Evolutionary conservation across 2,888 invertebrate genomes (phyloP).

Genomic region (Zeuzera pyrina): DNA sequence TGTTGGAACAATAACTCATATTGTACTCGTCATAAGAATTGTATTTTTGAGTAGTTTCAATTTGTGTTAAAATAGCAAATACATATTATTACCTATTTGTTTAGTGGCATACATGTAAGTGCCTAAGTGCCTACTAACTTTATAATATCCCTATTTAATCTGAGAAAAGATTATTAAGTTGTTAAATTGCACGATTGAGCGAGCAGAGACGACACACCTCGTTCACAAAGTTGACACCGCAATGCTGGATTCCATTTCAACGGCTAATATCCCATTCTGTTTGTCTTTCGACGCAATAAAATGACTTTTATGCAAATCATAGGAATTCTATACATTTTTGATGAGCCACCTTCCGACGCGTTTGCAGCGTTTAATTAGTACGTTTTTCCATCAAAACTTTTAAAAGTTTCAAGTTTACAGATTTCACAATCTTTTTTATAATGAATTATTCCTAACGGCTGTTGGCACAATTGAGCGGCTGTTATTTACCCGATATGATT

Average conservation of each 20-base stretch:
- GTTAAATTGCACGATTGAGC: constrained; percentile 1
- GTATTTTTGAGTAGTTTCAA: too few species aligned
- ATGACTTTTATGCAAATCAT: constrained; percentile 74
- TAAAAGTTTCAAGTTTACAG: constrained; percentile 34
- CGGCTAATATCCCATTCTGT: constrained; percentile 69
- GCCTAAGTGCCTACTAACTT: too few species aligned
- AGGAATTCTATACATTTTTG: constrained; percentile 74
- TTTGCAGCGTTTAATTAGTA: constrained; percentile 64
- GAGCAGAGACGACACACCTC: constrained; percentile 8
- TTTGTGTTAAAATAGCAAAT: too few species aligned
- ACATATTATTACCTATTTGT: too few species aligned
- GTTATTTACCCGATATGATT: too few species aligned
- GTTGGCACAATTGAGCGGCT: too few species aligned
- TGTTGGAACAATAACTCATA: too few species aligned
- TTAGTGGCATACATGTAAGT: too few species aligned
- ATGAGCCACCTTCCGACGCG: constrained; percentile 58
- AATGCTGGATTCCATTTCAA: constrained; percentile 56
- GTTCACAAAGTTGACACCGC: constrained; percentile 28
- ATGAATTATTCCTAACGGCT: too few species aligned
- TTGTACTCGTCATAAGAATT: too few species aligned
- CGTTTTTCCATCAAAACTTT: constrained; percentile 56
- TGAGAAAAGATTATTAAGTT: neutral
- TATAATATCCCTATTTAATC: too few species aligned
- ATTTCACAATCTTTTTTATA: too few species aligned
- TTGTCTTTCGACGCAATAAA: constrained; percentile 72